phyloP scores from a whole-genome alignment of 1,140 invertebrate species.

The Drosophila saltans region DNA sequence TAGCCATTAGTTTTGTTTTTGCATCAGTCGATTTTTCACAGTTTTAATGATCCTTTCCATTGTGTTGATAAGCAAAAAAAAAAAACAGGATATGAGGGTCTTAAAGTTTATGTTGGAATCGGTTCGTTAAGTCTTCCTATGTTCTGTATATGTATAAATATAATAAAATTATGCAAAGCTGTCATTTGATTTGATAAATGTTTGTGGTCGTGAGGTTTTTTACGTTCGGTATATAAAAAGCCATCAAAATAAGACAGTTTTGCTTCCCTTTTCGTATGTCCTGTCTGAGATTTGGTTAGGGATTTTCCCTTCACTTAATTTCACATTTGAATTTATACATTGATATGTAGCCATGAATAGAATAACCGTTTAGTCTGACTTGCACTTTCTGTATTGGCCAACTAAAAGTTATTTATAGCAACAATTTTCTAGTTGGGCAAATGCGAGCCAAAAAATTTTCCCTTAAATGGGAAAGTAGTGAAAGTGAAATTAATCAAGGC shows the following conservation, averaged over 20 bases:
- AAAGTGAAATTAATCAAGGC: slow-evolving; percentile 20
- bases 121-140: neutral
- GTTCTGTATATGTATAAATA: slow-evolving; percentile 2
- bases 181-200: slow-evolving; percentile 37
- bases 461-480: neutral
- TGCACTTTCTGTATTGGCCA: slow-evolving; percentile 1
- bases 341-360: slow-evolving; percentile 6
- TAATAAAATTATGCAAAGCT: slow-evolving; percentile 46
- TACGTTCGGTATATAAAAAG: slow-evolving; percentile 17
- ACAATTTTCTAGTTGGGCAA: slow-evolving; percentile 4
- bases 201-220: slow-evolving; percentile 12
- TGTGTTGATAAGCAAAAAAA: neutral
- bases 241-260: neutral
- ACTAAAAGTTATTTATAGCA: slow-evolving; percentile 26
- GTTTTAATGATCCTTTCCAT: slow-evolving; percentile 26
- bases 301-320: slow-evolving; percentile 24
- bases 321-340: slow-evolving; percentile 17
- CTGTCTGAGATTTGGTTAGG: slow-evolving; percentile 1
- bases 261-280: neutral
- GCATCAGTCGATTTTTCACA: slow-evolving; percentile 2
- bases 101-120: neutral
- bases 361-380: slow-evolving; percentile 18
- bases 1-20: slow-evolving; percentile 22
- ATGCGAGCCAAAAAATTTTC: neutral
- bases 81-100: neutral